These are phyloP conservation scores for Heptranchias perlo DNA, from an alignment of 2,113 vertebrate genomes.

Conservation along the genomic window DNA sequence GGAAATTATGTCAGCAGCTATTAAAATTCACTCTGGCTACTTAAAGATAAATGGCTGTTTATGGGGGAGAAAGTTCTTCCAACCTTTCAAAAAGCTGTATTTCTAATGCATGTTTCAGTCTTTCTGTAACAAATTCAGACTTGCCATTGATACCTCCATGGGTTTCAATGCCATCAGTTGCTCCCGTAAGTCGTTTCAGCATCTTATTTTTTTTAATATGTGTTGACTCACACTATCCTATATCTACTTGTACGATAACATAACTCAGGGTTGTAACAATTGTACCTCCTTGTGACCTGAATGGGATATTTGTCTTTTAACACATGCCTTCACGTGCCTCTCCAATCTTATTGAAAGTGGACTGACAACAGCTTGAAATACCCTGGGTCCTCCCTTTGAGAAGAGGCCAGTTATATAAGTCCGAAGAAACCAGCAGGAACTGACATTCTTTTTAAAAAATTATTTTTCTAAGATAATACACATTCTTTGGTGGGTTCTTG, in stretches of 20 bases:
- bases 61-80: not conserved
- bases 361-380: not conserved
- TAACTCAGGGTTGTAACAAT: not conserved
- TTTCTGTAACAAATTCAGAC: not conserved
- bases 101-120: not conserved
- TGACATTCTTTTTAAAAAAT: not conserved
- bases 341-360: not conserved
- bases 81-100: not conserved
- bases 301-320: not conserved
- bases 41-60: not conserved
- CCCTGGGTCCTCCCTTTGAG: not conserved
- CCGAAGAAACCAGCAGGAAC: not conserved
- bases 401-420: not conserved
- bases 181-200: not conserved
- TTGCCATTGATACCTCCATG: not conserved
- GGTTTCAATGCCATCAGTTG: not conserved
- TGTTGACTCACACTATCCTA: not conserved
- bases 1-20: not conserved
- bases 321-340: not conserved
- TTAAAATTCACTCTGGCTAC: not conserved
- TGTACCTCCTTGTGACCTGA: not conserved
- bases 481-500: not conserved
- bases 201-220: not conserved
- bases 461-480: not conserved
- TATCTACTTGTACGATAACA: not conserved